Evolutionary conservation across 2,888 invertebrate species (phyloP), one percentile per base, ranked within the genome.

Genomic region (Sarcophaga subvicina): DNA sequence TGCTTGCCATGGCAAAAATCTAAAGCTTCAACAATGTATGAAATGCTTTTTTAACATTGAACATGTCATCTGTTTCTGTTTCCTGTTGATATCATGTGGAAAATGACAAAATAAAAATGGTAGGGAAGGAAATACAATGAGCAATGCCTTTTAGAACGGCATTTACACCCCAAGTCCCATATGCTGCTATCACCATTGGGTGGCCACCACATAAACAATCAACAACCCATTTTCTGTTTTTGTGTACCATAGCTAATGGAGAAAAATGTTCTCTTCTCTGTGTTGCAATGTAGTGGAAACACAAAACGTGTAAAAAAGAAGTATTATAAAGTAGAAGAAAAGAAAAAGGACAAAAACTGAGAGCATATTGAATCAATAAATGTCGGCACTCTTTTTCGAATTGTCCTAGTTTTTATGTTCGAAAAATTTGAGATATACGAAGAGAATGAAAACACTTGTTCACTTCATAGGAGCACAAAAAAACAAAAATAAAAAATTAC

Each of bases 51-150:
- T 80, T 83, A 86, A 80, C 86, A 83, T 86, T 80, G 80, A 83
- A 83, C 83, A 86, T 86, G 86, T 83, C 86, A 86, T 86, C 76
- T 83, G 86, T 81, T 86, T 86, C 86, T 83, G 86, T 81, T 86
- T 86, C 86, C 86, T 86, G 86, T 86, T 86, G 83, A 86, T 86
- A 83, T 86, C 86, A 83, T 86, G 80, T 77, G 83, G 69, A 78
- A 77, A 83, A 77, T 83, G 69, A 71, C 67, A 86, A 64, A 78
- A 76, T 77, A 80, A 73, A 69, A 14, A 5, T 17, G 14, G 2
- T 2, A 22, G n/a, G n/a, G 22, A 62, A 76, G 37, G 47, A 73
- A 80, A 69, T 73, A 27, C 69, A 77, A 78, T 60, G 69, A 77
- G 62, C 37, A 54, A 78, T 25, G 27, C 3, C 47, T 54, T 75